phyloP scores from a whole-genome alignment of 2,797 vertebrate genomes.

The Paedocypris micromegethes region DNA sequence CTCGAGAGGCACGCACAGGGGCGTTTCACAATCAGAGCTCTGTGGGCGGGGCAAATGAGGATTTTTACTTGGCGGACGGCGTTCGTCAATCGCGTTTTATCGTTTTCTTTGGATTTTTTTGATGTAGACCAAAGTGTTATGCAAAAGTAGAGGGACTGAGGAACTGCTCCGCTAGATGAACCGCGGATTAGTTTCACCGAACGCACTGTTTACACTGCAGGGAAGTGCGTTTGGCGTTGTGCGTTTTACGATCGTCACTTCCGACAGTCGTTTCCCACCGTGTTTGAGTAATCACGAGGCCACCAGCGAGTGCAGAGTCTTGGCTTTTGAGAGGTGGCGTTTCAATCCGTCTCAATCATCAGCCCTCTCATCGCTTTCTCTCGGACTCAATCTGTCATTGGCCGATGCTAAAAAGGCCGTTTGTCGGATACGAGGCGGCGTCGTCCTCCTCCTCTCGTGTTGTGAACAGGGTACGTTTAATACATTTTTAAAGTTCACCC shows the following conservation, averaged over 20 bases:
- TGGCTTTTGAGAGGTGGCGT: too few relatives aligned
- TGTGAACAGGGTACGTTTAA: slow-evolving; percentile 97
- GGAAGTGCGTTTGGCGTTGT: neutral
- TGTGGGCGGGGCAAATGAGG: slow-evolving; percentile 51
- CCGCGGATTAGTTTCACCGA: neutral
- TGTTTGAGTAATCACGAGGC: too few relatives aligned
- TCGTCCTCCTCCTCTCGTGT: slow-evolving; percentile 59
- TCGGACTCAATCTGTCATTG: too few relatives aligned
- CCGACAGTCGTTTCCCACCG: too few relatives aligned
- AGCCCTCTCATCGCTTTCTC: too few relatives aligned
- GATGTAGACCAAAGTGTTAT: slow-evolving; percentile 72
- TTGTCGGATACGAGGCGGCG: too few relatives aligned
- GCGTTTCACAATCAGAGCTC: slow-evolving; percentile 72
- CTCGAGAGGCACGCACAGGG: slow-evolving; percentile 65
- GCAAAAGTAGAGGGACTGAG: slow-evolving; percentile 62
- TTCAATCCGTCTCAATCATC: too few relatives aligned
- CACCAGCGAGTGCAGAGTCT: too few relatives aligned
- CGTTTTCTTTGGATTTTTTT: slow-evolving; percentile 49
- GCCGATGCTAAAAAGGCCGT: too few relatives aligned
- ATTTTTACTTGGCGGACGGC: slow-evolving; percentile 41
- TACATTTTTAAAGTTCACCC: slow-evolving; percentile 70
- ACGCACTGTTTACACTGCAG: neutral
- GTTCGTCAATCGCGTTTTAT: slow-evolving; percentile 6
- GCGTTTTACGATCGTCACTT: too few relatives aligned
- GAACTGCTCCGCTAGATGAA: slow-evolving; percentile 50